Evolutionary conservation across 2,797 vertebrate genomes (phyloP).

Genomic region (Tokudaia tokunoshimensis): DNA sequence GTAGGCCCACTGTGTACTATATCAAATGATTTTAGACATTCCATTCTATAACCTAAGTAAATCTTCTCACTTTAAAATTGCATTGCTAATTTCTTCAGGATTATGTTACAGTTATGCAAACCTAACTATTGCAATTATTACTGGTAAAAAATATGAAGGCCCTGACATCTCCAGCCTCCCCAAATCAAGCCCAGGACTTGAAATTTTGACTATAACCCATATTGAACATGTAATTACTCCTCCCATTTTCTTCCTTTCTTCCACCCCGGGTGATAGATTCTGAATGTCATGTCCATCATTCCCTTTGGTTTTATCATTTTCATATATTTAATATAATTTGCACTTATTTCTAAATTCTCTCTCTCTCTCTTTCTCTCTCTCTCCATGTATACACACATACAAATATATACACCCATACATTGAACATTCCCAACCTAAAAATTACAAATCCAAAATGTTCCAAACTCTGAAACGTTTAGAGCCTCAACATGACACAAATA

Average conservation of each 20-base stretch:
- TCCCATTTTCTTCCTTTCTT: not conserved
- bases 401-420: not conserved
- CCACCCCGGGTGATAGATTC: not conserved
- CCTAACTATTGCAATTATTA: not conserved
- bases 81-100: not conserved
- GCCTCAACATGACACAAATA: not conserved
- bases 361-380: too few relatives aligned
- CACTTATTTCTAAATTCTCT: not conserved
- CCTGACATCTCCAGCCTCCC: not conserved
- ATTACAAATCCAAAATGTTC: not conserved
- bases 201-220: not conserved
- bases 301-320: not conserved
- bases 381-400: not conserved
- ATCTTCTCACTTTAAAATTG: not conserved
- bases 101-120: not conserved
- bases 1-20: rapidly evolving
- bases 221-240: not conserved
- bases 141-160: not conserved
- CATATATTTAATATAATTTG: not conserved
- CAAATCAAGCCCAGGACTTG: not conserved
- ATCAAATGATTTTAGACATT: not conserved
- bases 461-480: not conserved
- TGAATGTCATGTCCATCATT: not conserved
- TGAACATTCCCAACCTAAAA: not conserved
- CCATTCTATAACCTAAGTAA: not conserved